Evolutionary conservation across 2,797 vertebrate genomes (phyloP).

Genomic region (Poeciliopsis gracilis): DNA sequence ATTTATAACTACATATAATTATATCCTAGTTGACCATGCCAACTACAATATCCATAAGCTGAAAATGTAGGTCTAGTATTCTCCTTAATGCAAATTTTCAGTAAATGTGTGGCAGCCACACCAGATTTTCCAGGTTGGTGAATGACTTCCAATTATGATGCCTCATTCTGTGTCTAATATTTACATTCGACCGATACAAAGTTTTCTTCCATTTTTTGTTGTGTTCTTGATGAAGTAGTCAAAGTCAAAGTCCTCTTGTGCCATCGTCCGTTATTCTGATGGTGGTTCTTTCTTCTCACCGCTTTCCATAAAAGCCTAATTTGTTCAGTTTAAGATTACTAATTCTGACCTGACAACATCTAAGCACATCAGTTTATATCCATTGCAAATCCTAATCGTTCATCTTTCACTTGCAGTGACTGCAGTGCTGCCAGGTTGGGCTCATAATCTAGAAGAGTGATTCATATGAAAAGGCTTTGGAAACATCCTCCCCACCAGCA

Average conservation of each 20-base stretch:
- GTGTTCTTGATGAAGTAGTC: not conserved
- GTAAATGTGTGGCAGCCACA: not conserved
- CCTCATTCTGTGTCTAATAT: not conserved
- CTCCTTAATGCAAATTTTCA: not conserved
- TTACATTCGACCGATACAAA: not conserved
- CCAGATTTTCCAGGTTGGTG: not conserved
- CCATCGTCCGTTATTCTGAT: not conserved
- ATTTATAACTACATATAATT: too few relatives aligned
- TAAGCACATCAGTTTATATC: not conserved
- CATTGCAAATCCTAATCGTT: not conserved
- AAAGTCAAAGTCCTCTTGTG: not conserved
- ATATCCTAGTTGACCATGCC: not conserved
- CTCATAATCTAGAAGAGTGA: slow-evolving; percentile 12
- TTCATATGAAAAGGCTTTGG: slow-evolving; percentile 31
- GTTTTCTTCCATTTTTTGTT: not conserved
- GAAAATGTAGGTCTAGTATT: not conserved
- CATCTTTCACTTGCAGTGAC: not conserved
- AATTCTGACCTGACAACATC: not conserved
- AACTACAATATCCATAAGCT: not conserved
- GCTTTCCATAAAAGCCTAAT: not conserved
- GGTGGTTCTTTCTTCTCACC: not conserved
- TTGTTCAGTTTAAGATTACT: not conserved
- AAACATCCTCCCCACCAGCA: not conserved
- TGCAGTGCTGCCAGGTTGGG: not conserved
- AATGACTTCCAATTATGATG: not conserved